Percentiles rank a stretch among this genome's conserved stretches.
These are phyloP conservation scores for Drosophila malerkotliana DNA, from an alignment of 1,140 invertebrate genomes.

Conservation along the genomic window DNA sequence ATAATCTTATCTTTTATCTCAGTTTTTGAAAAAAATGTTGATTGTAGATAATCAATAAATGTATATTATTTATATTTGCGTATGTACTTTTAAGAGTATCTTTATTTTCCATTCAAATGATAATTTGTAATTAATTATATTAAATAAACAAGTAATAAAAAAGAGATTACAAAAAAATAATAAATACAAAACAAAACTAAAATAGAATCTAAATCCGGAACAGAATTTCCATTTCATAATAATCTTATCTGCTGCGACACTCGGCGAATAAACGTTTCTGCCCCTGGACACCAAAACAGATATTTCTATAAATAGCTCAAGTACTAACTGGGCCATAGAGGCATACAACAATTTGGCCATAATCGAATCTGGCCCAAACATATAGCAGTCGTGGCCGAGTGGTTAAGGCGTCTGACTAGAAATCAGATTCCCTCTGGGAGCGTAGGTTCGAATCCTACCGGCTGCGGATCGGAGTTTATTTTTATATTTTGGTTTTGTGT, in stretches of 20 bases:
- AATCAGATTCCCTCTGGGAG: constrained; percentile 93
- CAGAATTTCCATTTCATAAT: neutral
- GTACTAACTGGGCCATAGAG: neutral
- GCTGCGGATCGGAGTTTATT: constrained; percentile 85
- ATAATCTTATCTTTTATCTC: no score
- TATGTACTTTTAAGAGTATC: no score
- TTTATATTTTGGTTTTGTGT: neutral
- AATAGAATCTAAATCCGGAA: neutral
- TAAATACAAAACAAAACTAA: neutral
- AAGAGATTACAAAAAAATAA: neutral
- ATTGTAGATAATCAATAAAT: no score
- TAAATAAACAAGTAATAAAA: no score
- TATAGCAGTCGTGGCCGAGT: constrained; percentile 90
- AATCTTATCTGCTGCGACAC: constrained; percentile 1
- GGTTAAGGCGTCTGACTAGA: constrained; percentile 94
- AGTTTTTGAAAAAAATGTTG: no score
- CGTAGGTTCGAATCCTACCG: constrained; percentile 93
- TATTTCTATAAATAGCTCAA: neutral
- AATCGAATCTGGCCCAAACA: constrained; percentile 42
- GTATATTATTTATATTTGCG: no score
- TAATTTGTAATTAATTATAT: no score
- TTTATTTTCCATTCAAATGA: no score
- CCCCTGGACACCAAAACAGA: neutral
- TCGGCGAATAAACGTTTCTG: no score
- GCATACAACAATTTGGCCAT: neutral